These are phyloP conservation scores for Macropodus opercularis DNA, from an alignment of 2,797 vertebrate genomes.

Conservation along the genomic window DNA sequence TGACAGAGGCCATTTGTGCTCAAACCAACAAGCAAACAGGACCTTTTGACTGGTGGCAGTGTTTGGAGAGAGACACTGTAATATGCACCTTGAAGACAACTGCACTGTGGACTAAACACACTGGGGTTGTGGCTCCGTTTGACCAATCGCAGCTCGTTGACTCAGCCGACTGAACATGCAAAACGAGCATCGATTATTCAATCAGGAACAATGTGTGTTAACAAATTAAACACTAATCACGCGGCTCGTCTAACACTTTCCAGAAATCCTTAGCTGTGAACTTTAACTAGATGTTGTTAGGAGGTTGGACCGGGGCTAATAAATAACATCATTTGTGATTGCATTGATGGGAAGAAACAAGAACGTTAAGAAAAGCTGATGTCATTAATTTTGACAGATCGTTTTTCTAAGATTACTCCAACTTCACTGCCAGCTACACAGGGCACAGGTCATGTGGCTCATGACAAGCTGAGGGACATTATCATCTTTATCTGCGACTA, in stretches of 20 bases:
- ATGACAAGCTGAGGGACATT: too few species aligned
- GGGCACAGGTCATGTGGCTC: too few species aligned
- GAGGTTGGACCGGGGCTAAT: not conserved
- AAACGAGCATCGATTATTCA: slow-evolving; percentile 43
- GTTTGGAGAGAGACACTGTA: too few species aligned
- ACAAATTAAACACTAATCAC: not conserved
- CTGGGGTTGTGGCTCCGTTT: slow-evolving; percentile 48
- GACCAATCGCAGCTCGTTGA: slow-evolving; percentile 54
- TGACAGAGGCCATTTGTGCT: too few species aligned
- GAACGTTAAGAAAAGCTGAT: not conserved
- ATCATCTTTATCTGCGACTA: not conserved
- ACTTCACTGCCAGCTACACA: too few species aligned
- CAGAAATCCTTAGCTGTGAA: not conserved
- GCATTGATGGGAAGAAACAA: not conserved
- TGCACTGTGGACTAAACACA: not conserved
- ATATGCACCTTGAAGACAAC: not conserved
- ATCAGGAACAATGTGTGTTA: not conserved
- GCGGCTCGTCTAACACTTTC: not conserved
- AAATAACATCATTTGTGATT: not conserved
- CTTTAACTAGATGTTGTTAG: not conserved
- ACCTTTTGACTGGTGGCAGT: too few species aligned
- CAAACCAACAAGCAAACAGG: too few species aligned
- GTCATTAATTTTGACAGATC: not conserved
- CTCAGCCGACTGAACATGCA: slow-evolving; percentile 1
- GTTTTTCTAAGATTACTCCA: too few species aligned